Conservation (phyloP, 1,140 invertebrate genomes). For the Zaprionus vittiger region DNA sequence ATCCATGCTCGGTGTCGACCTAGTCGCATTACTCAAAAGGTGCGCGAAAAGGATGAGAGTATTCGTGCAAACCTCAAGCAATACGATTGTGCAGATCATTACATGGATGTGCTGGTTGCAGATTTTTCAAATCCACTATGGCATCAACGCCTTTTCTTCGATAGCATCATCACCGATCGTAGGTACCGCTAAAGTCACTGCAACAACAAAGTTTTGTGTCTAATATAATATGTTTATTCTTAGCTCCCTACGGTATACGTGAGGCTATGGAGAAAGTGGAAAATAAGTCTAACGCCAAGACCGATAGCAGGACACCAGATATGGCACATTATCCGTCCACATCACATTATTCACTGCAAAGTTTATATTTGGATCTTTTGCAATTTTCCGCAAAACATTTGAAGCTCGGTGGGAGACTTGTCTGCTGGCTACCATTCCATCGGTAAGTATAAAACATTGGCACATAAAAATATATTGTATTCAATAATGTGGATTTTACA, state of each 20-base stretch:
- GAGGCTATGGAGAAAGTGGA: constrained; percentile 95
- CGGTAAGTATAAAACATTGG: constrained; percentile 85
- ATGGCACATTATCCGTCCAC: constrained; percentile 89
- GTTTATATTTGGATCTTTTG: constrained; percentile 93
- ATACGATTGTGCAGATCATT: constrained; percentile 90
- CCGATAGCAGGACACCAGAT: constrained; percentile 49
- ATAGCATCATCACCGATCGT: constrained; percentile 98
- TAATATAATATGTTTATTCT: constrained; percentile 75
- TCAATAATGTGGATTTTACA: constrained; percentile 66
- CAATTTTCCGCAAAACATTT: constrained; percentile 92
- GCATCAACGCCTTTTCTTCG: constrained; percentile 89
- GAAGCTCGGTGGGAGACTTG: constrained; percentile 90
- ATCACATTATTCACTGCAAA: constrained; percentile 92
- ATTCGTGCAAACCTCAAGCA: constrained; percentile 94
- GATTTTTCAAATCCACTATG: constrained; percentile 94
- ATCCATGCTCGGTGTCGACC: constrained; percentile 94
- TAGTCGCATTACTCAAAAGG: constrained; percentile 91
- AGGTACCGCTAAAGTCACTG: constrained; percentile 84
- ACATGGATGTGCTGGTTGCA: constrained; percentile 95
- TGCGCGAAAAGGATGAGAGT: constrained; percentile 93
- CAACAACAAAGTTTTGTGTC: neutral
- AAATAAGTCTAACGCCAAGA: constrained; percentile 87
- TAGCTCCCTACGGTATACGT: constrained; percentile 97
- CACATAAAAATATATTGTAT: neutral
- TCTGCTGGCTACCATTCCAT: constrained; percentile 96